These are phyloP conservation scores for Cephalopterus ornatus DNA, from an alignment of 2,113 vertebrate genomes.

Conservation along the genomic window DNA sequence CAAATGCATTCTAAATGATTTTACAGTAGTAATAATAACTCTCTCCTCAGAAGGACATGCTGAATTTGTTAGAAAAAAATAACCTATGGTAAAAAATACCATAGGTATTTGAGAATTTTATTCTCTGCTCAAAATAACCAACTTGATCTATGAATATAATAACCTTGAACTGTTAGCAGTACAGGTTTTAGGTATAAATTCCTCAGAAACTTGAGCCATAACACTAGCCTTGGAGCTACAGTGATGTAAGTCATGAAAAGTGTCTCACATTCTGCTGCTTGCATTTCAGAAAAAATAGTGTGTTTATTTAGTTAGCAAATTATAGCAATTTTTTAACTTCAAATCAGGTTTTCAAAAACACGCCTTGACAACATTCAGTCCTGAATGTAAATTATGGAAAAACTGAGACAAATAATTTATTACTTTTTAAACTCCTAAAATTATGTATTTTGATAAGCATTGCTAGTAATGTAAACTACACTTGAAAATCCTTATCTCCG, in stretches of 20 bases:
- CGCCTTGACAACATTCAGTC: background rate
- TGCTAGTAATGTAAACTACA: background rate
- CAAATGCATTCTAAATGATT: constrained; percentile 56
- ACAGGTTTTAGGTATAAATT: background rate
- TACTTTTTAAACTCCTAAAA: background rate
- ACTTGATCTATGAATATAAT: background rate
- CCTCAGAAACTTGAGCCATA: background rate
- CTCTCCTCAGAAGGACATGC: background rate
- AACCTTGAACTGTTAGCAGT: background rate
- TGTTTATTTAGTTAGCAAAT: background rate
- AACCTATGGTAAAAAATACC: background rate
- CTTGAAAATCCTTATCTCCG: background rate
- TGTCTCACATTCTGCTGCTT: background rate
- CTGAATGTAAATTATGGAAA: background rate
- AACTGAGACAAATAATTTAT: background rate
- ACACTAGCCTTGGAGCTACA: background rate
- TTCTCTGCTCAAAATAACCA: background rate
- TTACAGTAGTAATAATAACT: constrained; percentile 36
- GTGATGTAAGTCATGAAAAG: background rate
- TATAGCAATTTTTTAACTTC: background rate
- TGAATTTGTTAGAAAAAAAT: background rate
- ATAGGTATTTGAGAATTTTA: background rate
- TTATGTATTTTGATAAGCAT: background rate
- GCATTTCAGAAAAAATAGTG: background rate
- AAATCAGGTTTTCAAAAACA: background rate